Conservation (phyloP, 2,888 invertebrate genomes). For the Platycnemis pennipes region DNA sequence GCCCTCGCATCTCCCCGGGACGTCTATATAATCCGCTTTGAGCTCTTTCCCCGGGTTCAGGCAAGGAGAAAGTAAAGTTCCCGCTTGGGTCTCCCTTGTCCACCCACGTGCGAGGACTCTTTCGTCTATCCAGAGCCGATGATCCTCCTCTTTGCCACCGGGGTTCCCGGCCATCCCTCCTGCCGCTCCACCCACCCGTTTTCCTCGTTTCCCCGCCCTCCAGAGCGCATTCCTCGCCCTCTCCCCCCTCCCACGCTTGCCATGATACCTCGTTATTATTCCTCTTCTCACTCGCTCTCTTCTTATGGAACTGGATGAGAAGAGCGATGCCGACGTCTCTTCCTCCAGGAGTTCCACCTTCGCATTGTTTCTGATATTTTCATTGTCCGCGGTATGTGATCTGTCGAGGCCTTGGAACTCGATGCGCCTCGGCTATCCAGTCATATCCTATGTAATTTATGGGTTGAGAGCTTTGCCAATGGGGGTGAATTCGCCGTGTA, state of each 20-base stretch:
- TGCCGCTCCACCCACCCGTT: background rate
- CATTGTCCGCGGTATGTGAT: conserved; percentile 21
- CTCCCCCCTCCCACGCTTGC: background rate
- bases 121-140: background rate
- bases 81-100: conserved; percentile 12
- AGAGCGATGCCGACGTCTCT: background rate
- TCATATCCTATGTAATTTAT: background rate
- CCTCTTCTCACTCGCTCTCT: background rate
- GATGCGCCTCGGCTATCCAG: background rate
- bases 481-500: background rate
- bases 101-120: conserved; percentile 40
- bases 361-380: background rate
- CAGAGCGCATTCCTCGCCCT: background rate
- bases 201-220: background rate
- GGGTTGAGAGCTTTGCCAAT: background rate
- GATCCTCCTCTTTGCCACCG: conserved; percentile 1
- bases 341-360: background rate
- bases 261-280: conserved; percentile 14
- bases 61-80: background rate
- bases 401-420: background rate
- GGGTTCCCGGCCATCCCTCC: conserved; percentile 11
- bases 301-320: conserved; percentile 23
- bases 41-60: background rate
- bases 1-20: conserved; percentile 35
- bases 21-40: conserved; percentile 57